Conservation (phyloP, 2,888 invertebrate genomes). For the Calameuta idolon region DNA sequence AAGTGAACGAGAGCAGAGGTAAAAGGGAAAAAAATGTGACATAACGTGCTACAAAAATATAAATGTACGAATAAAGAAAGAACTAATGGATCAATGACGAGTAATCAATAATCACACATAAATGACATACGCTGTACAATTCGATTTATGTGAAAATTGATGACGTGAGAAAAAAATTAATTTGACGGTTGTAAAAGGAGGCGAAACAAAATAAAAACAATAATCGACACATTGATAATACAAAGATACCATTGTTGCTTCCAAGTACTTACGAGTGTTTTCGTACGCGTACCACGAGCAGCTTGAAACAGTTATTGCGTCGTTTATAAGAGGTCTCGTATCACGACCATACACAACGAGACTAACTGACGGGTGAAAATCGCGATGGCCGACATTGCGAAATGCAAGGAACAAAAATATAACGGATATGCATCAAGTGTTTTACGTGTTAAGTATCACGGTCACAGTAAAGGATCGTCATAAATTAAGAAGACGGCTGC, state of each 20-base stretch:
- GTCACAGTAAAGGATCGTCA: background rate
- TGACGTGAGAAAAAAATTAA: background rate
- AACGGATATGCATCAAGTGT: background rate
- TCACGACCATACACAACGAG: background rate
- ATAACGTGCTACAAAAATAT: background rate
- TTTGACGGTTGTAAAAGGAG: background rate
- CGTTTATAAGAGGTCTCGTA: background rate
- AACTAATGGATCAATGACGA: constrained; percentile 13
- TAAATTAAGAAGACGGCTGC: background rate
- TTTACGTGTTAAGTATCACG: background rate
- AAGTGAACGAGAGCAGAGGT: background rate
- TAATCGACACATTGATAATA: constrained; percentile 9
- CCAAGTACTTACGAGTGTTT: constrained; percentile 52
- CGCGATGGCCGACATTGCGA: constrained; percentile 2
- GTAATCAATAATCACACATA: background rate
- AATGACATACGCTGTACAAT: background rate
- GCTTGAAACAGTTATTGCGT: constrained; percentile 51
- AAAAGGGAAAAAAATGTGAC: background rate
- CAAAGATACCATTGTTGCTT: constrained; percentile 7
- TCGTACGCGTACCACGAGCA: constrained; percentile 45
- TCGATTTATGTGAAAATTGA: background rate
- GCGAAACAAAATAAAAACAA: constrained; percentile 12
- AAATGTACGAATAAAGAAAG: background rate
- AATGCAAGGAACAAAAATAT: constrained; percentile 23
- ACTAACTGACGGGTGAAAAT: background rate